These are phyloP conservation scores for Cephus pulcher DNA, from an alignment of 2,888 invertebrate genomes.

Conservation along the genomic window DNA sequence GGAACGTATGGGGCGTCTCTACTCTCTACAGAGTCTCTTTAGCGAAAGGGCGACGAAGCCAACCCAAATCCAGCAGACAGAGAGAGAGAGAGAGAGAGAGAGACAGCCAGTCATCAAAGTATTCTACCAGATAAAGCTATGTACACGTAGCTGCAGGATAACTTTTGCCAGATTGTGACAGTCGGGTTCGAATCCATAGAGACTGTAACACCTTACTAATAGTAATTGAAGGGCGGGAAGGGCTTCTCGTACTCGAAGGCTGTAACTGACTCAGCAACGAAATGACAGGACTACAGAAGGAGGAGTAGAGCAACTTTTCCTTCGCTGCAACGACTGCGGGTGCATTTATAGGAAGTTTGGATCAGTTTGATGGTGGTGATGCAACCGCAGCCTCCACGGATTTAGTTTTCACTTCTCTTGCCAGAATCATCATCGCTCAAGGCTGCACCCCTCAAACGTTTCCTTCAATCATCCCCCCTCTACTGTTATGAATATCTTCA, in stretches of 20 bases:
- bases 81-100: too few relatives aligned
- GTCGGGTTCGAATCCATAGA: not conserved
- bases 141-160: not conserved
- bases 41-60: too few relatives aligned
- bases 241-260: not conserved
- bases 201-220: not conserved
- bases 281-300: not conserved
- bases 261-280: not conserved
- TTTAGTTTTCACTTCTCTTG: not conserved
- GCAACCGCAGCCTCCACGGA: not conserved
- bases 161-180: not conserved
- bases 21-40: too few relatives aligned
- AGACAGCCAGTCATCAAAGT: too few relatives aligned
- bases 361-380: not conserved
- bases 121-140: not conserved
- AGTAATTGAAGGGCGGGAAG: not conserved
- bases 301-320: slow-evolving; percentile 1
- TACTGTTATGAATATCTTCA: not conserved
- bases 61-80: too few relatives aligned
- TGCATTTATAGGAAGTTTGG: not conserved
- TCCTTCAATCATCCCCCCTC: too few relatives aligned
- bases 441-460: too few relatives aligned
- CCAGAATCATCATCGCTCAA: too few relatives aligned
- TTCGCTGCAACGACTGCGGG: not conserved
- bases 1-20: too few relatives aligned